Percentiles rank a stretch among this genome's conserved stretches.
Evolutionary conservation across 2,113 vertebrate species (phyloP).

Genomic region (Noctilio leporinus): DNA sequence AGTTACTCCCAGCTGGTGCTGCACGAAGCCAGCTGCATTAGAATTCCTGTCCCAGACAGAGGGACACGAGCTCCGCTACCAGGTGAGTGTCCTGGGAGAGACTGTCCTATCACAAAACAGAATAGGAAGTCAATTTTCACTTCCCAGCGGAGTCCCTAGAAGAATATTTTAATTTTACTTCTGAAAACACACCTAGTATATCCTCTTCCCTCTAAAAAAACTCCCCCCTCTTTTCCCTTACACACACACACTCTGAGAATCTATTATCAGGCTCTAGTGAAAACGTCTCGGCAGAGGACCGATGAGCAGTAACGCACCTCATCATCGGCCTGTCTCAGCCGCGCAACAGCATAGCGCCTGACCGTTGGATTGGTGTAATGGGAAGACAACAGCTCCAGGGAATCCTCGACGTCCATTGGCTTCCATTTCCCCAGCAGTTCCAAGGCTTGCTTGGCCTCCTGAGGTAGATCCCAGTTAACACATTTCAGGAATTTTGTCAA

Average conservation of each 20-base stretch:
- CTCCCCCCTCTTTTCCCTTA: background rate
- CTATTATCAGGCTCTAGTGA: background rate
- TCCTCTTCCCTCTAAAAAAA: conserved; percentile 1
- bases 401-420: conserved; percentile 99
- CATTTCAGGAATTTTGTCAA: conserved; percentile 99
- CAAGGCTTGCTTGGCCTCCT: conserved; percentile 96
- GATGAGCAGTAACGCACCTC: conserved; percentile 81
- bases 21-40: conserved; percentile 61
- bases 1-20: conserved; percentile 57
- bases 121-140: conserved; percentile 60
- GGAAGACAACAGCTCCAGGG: conserved; percentile 93
- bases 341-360: conserved; percentile 91
- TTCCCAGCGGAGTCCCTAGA: conserved; percentile 49
- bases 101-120: conserved; percentile 39
- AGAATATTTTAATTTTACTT: conserved; percentile 65
- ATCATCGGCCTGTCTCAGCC: conserved; percentile 95
- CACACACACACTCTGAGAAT: background rate
- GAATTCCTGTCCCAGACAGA: conserved; percentile 60
- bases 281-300: background rate
- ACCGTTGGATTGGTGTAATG: conserved; percentile 95
- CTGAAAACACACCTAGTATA: conserved; percentile 48
- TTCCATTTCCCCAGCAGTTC: conserved; percentile 97
- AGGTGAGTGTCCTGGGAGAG: conserved; percentile 44
- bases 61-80: conserved; percentile 50
- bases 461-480: conserved; percentile 96